A percentile compares a stretch with the other conserved stretches of the same genome.
Evolutionary conservation across 2,113 vertebrate species (phyloP).

Genomic region (Shinisaurus crocodilurus): DNA sequence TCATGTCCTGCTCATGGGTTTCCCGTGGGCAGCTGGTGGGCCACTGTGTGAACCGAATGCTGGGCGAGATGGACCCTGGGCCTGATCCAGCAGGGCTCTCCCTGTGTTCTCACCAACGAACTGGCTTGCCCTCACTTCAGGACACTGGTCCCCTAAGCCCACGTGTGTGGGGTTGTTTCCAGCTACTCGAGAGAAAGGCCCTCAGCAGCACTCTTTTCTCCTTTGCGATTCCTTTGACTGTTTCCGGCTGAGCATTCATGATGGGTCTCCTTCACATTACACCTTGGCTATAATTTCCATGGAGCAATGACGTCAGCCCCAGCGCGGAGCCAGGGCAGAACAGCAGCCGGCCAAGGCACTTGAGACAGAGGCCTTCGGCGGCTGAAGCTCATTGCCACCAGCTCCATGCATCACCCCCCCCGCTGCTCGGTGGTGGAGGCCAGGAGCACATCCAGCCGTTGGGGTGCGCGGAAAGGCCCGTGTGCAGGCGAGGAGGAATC

Average conservation of each 20-base stretch:
- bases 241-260: neutral
- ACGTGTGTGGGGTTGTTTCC: neutral
- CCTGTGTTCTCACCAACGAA: neutral
- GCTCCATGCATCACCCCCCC: too few relatives aligned
- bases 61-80: too few relatives aligned
- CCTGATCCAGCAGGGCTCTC: too few relatives aligned
- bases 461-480: fast-evolving
- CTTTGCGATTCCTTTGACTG: neutral
- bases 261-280: neutral
- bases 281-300: neutral
- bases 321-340: neutral
- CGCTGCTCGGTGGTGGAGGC: neutral
- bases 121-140: neutral
- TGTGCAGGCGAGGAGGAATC: neutral
- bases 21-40: too few relatives aligned
- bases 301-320: neutral
- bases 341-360: neutral
- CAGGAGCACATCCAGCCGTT: neutral
- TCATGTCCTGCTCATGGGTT: too few relatives aligned
- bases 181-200: neutral
- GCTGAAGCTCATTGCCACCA: neutral
- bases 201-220: neutral
- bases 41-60: too few relatives aligned
- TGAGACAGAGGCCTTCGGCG: neutral
- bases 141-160: too few relatives aligned